Evolutionary conservation across 2,113 vertebrate species (phyloP).

Genomic region (Stercorarius parasiticus): DNA sequence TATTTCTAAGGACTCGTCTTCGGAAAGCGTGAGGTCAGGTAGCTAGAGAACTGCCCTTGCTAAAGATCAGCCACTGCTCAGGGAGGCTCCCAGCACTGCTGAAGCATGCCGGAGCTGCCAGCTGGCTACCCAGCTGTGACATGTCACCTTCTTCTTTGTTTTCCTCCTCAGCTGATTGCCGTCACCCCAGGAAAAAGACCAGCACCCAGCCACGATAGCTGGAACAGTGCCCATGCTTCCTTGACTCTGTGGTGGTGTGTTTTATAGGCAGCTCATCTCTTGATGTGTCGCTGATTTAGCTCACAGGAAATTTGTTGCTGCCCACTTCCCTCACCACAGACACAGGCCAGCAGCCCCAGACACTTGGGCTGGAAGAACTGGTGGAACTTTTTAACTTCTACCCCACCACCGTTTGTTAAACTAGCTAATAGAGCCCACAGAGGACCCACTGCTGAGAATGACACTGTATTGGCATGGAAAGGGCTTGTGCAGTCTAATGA

Average conservation of each 20-base stretch:
- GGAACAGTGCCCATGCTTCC: background rate
- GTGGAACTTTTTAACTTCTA: background rate
- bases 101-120: background rate
- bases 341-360: background rate
- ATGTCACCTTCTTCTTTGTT: background rate
- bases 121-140: background rate
- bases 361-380: background rate
- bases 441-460: background rate
- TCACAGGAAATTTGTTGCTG: background rate
- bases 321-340: background rate
- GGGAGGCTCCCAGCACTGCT: background rate
- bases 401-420: background rate
- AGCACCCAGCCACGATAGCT: background rate
- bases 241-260: accelerated
- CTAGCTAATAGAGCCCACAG: background rate
- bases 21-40: background rate
- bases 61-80: background rate
- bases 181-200: background rate
- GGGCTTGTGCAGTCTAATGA: background rate
- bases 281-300: background rate
- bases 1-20: background rate
- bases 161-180: background rate
- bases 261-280: background rate
- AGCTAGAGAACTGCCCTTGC: background rate
- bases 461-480: background rate